Base-by-base conservation (phyloP, 37 sponge, comb jelly and placozoan genomes). In the Oscarella lobularis region DNA sequence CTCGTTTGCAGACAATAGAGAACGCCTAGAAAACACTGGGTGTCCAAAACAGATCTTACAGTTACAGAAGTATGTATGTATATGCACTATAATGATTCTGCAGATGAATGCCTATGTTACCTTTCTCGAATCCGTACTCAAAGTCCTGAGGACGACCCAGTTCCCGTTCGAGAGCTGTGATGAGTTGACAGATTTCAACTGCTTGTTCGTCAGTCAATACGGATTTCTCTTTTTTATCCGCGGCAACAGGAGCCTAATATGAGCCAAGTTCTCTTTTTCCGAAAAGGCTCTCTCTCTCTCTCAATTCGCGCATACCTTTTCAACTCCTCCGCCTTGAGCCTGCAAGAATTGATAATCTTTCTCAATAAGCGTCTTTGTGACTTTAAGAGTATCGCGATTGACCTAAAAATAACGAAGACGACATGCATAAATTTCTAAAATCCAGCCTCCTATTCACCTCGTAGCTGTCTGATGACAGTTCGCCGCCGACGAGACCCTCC, bases 401-500 rank as follows among this genome's bases (percentile, higher is more conserved):
- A 89, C 90, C 90, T 89, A 76, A 0, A 74, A 0, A 1, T n/a
- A 31, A 38, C 9, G 9, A 9, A 4, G 20, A 9, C 5, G 27
- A 35, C 9, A 35, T n/a, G n/a, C n/a, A n/a, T n/a, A n/a, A n/a
- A n/a, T n/a, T n/a, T n/a, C n/a, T n/a, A n/a, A n/a, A n/a, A n/a
- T n/a, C n/a, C n/a, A n/a, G 60, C 60, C 6, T n/a, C 29, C 1
- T 0, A n/a, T 65, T 37, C n/a, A 87, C 92, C 88, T 91, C 85
- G 54, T 84, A 87, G 41, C 85, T 74, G 67, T 91, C 92, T 0
- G 85, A 84, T 40, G 83, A 85, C 73, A 91, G 83, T 35, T 84
- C 88, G 27, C 92, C 92, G 33, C 88, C 75, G 33, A 91, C 92
- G 3, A 91, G 87, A 33, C 92, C 92, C 80, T 91, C 92, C 38